A percentile compares a stretch with the other conserved stretches of the same genome.
These are phyloP conservation scores for Aphrocallistes beatrix DNA, from an alignment of 37 sponge, comb jelly and placozoan genomes.

Conservation along the genomic window DNA sequence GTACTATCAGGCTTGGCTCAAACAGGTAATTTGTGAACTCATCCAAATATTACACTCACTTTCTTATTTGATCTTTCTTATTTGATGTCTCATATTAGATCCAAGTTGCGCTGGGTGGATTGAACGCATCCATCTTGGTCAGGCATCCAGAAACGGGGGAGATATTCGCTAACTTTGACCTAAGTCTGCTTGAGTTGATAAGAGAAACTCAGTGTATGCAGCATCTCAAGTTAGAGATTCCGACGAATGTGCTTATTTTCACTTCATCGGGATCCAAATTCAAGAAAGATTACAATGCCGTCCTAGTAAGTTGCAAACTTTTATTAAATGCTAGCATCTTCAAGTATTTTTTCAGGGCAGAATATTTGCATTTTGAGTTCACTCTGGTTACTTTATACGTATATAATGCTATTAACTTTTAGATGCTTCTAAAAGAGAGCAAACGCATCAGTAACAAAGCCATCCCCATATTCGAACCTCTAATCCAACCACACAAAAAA, in stretches of 20 bases:
- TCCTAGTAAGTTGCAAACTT: not conserved
- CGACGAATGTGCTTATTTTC: constrained; percentile 20
- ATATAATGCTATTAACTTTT: not conserved
- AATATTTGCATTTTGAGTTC: too few relatives aligned
- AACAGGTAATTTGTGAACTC: constrained; percentile 23
- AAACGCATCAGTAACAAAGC: not conserved
- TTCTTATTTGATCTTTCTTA: not conserved
- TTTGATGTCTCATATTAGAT: too few relatives aligned
- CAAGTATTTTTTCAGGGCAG: too few relatives aligned
- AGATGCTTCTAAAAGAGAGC: constrained; percentile 15
- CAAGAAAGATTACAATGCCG: not conserved
- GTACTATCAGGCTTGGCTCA: constrained; percentile 71
- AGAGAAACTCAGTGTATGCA: constrained; percentile 79
- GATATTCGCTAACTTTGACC: constrained; percentile 64
- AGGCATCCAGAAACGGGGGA: constrained; percentile 29
- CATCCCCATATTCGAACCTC: not conserved
- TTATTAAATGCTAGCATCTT: too few relatives aligned
- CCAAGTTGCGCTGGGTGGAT: constrained; percentile 22
- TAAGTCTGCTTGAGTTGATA: constrained; percentile 47
- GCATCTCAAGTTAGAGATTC: constrained; percentile 46
- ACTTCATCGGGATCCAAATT: not conserved
- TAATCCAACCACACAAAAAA: constrained; percentile 14
- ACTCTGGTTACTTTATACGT: too few relatives aligned
- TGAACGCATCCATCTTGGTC: constrained; percentile 38
- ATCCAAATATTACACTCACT: not conserved